Evolutionary conservation across 2,113 vertebrate genomes (phyloP), one percentile per base, ranked within the genome.

Genomic region (Crotalus helleri): DNA sequence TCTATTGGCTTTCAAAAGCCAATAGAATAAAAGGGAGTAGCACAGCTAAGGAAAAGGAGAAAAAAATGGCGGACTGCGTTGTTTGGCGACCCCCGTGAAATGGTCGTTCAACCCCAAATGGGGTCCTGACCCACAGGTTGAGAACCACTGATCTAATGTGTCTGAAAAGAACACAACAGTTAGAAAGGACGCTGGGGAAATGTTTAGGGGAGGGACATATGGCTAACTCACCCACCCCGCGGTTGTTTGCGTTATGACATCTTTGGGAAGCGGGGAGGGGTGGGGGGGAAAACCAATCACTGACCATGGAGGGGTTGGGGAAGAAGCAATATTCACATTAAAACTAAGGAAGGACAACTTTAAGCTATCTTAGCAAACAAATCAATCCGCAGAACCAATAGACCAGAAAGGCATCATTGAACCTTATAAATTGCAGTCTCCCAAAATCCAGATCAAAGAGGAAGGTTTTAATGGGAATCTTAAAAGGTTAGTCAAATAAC

Each of bases 141-240:
- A 39, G 39, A 39, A 39, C 39, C 39, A 39, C 39, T 39, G 39
- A 98, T 98, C 97, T 97, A 97, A 97, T 94, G 95, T 97, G 97
- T 97, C 97, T 97, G 96, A 91, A 97, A 97, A 96, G 95, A 95
- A 95, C 93, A 97, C 94, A 94, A 96, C 92, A 94, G 95, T 95
- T 97, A 92, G 93, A 94, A 91, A 46, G 86, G 95, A 96, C 93
- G 61, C 46, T 12, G 57, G 49, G 33, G 55, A 87, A 55, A 55
- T 55, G 15, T 55, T 55, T 55, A 44, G 26, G 51, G 90, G 39
- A 93, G 89, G n/a, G 12, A 96, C 93, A 59, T 58, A 58, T 95
- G 87, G 93, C 94, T 93, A 96, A 95, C 61, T 54, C 93, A 46
- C 46, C 46, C 46, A 49, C 74, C 94, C 92, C 92, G 93, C 92